These are phyloP conservation scores for Homarus americanus DNA, from an alignment of 1,140 invertebrate species.

Conservation along the genomic window DNA sequence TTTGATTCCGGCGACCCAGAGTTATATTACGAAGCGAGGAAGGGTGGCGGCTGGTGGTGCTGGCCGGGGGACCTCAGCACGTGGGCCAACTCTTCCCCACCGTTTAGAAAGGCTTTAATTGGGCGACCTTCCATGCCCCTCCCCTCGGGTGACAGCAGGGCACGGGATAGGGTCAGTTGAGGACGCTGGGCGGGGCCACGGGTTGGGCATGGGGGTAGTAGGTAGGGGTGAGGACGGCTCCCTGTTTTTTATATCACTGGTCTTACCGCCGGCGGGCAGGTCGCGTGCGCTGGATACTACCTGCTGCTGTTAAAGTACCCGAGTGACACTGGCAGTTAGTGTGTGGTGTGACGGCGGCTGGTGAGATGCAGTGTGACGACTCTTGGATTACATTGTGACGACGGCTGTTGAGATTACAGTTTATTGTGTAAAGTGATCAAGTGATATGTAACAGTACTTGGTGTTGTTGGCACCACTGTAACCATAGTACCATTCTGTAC, in stretches of 20 bases:
- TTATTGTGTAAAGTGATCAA: too few relatives aligned
- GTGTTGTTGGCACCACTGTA: too few relatives aligned
- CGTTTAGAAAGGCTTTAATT: constrained; percentile 58
- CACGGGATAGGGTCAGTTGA: constrained; percentile 55
- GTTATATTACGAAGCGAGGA: too few relatives aligned
- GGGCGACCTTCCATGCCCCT: constrained; percentile 41
- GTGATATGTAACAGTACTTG: too few relatives aligned
- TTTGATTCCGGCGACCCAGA: too few relatives aligned
- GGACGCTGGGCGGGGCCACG: constrained; percentile 45
- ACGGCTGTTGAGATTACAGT: too few relatives aligned
- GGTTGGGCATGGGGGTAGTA: background rate
- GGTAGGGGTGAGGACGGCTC: constrained; percentile 6
- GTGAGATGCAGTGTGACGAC: too few relatives aligned
- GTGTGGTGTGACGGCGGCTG: background rate
- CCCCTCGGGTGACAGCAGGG: constrained; percentile 17
- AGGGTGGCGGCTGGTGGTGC: background rate
- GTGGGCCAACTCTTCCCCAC: constrained; percentile 8
- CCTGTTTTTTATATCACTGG: constrained; percentile 65
- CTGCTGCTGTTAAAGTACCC: background rate
- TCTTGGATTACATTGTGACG: too few relatives aligned
- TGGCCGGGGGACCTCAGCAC: background rate
- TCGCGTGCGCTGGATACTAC: constrained; percentile 27
- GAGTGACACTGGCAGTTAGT: background rate
- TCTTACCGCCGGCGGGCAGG: constrained; percentile 23
- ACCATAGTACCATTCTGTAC: too few relatives aligned